Percentiles rank a stretch among this genome's conserved stretches.
Evolutionary conservation across 2,113 vertebrate species (phyloP).

Genomic region (Xenopus laevis): DNA sequence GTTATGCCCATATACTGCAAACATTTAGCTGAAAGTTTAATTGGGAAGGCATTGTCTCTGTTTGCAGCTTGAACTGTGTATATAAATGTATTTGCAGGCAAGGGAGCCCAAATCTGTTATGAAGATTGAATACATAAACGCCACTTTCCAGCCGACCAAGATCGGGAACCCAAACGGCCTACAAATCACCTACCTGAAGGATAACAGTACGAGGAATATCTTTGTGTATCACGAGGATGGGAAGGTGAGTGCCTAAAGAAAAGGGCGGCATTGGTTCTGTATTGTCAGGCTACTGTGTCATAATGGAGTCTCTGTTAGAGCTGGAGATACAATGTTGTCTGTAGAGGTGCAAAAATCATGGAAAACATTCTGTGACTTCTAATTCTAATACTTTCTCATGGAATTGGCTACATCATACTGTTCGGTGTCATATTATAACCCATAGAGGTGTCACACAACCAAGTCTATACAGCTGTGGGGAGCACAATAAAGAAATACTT

Average conservation of each 20-base stretch:
- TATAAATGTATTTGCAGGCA: constrained; percentile 67
- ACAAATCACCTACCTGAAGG: constrained; percentile 92
- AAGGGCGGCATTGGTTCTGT: too few relatives aligned
- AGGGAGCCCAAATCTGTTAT: constrained; percentile 92
- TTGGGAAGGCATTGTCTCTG: constrained; percentile 21
- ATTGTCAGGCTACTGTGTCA: too few relatives aligned
- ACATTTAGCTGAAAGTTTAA: constrained; percentile 10
- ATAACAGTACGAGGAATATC: constrained; percentile 95
- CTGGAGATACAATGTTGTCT: too few relatives aligned
- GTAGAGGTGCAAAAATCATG: too few relatives aligned
- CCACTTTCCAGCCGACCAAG: constrained; percentile 89
- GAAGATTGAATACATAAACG: constrained; percentile 87
- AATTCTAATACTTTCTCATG: too few relatives aligned
- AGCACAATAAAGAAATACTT: too few relatives aligned
- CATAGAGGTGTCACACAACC: too few relatives aligned
- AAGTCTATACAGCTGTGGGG: too few relatives aligned
- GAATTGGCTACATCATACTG: too few relatives aligned
- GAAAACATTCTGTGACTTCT: too few relatives aligned
- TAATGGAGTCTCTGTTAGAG: too few relatives aligned
- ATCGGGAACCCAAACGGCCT: constrained; percentile 84
- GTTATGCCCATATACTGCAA: constrained; percentile 8
- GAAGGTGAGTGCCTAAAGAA: constrained; percentile 68
- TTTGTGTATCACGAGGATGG: constrained; percentile 94
- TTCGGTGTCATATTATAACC: too few relatives aligned
- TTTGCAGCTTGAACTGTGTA: not conserved